phyloP scores from a whole-genome alignment of 2,888 invertebrate genomes.

The Aphodius granarius region DNA sequence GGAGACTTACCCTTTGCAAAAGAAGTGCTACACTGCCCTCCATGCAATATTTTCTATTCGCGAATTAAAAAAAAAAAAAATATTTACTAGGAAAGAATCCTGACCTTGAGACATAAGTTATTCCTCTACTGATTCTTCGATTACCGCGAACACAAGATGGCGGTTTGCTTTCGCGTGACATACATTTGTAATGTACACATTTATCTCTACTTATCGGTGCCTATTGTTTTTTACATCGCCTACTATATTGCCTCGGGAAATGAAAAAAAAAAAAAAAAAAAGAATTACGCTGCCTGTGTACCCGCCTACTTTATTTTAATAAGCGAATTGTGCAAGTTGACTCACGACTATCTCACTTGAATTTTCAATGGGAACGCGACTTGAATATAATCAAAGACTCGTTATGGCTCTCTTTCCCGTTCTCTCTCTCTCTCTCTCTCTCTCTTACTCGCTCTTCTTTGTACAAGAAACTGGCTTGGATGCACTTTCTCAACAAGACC shows the following conservation, averaged over 20 bases:
- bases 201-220: constrained; percentile 18
- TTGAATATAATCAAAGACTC: constrained; percentile 26
- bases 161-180: neutral
- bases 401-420: constrained; percentile 8
- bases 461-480: neutral
- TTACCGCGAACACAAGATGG: neutral
- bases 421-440: neutral
- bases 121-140: too few species aligned
- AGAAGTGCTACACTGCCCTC: too few species aligned
- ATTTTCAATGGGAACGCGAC: constrained; percentile 32
- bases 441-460: neutral
- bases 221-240: neutral
- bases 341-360: constrained; percentile 21
- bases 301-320: constrained; percentile 33
- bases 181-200: constrained; percentile 18
- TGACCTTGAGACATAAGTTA: too few species aligned
- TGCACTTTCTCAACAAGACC: neutral
- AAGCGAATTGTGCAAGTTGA: constrained; percentile 30
- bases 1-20: too few species aligned
- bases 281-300: constrained; percentile 17
- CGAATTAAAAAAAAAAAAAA: too few species aligned
- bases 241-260: constrained; percentile 25
- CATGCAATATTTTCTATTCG: too few species aligned
- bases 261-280: neutral
- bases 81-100: too few species aligned